Base-by-base conservation (phyloP, 2,113 vertebrate species). In the Ceyx cyanopectus region DNA sequence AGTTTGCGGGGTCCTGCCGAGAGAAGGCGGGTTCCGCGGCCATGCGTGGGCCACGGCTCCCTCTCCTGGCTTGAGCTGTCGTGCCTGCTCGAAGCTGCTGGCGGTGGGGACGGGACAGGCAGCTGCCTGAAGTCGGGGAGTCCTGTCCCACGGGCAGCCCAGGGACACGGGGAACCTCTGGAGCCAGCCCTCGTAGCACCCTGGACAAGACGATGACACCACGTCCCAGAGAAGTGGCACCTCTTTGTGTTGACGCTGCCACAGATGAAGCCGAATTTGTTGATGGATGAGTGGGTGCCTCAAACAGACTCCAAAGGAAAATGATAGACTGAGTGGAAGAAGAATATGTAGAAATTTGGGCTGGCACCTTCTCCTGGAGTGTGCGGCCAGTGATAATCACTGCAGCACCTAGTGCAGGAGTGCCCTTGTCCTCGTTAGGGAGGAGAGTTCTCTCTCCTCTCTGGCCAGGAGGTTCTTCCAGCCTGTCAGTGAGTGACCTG, bases 11-110 rank as follows among this genome's bases (percentile, higher is more conserved):
- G 22, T 22, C 70, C 37, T 24, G 56, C 72, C 4, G 41, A 15
- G 56, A 43, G 90, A 68, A 58, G 84, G 65, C 68, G 73, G 78
- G 30, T 23, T 29, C 26, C 22, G 13, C 12, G 73, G 70, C 79
- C 74, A 21, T 15, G 57, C 56, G 66, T 18, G 54, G 48, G 11
- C 34, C 81, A 85, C 69, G 95, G 93, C 83, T 91, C 96, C 96
- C 96, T 85, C 95, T 96, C 65, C 87, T 91, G 96, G 82, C 65
- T 75, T 21, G 56, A 62, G 67, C 69, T 4, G 61, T 26, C 22
- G 57, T 30, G 82, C 50, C 30, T 32, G 32, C 45, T n/a, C 0
- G 19, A 12, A 45, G 65, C 41, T 9, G 60, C 61, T 9, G 23
- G 12, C 18, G 10, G 10, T 0, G 17, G 5, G 5, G 22, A 26